phyloP scores from a whole-genome alignment of 2,113 vertebrate species.

The Myodes glareolus region DNA sequence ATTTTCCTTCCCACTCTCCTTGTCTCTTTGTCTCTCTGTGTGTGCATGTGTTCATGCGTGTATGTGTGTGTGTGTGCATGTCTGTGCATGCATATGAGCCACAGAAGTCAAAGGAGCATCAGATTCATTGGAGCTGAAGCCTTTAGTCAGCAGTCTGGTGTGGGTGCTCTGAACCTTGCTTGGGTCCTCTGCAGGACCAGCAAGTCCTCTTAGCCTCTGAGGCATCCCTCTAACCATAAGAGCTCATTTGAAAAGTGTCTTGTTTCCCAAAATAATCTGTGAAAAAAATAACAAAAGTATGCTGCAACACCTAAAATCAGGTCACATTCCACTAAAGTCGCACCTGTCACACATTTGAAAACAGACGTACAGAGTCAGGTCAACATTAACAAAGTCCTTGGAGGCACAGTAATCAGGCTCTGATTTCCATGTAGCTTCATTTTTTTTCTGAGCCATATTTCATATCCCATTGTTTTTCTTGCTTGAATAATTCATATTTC shows the following conservation, averaged over 20 bases:
- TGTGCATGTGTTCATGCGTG: not conserved
- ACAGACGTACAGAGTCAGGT: not conserved
- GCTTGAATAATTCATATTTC: not conserved
- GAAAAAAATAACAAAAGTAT: constrained; percentile 5
- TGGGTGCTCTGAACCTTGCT: not conserved
- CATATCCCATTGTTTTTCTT: not conserved
- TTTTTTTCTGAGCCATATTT: not conserved
- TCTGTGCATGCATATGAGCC: not conserved
- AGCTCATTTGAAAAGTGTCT: not conserved
- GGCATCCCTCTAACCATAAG: not conserved
- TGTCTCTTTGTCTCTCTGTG: no score
- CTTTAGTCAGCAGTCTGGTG: not conserved
- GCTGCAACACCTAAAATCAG: not conserved
- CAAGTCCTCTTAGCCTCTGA: not conserved
- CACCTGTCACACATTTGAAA: not conserved
- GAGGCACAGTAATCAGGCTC: not conserved
- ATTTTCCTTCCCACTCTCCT: no score
- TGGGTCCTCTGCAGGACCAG: not conserved
- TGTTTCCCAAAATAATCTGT: not conserved
- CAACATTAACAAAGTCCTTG: not conserved
- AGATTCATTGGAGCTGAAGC: not conserved
- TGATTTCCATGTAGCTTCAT: not conserved
- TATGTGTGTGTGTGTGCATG: not conserved
- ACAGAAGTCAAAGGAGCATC: not conserved
- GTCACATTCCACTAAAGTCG: not conserved